Conservation (phyloP, 1,140 invertebrate genomes). For the Euura saliciscinereae region DNA sequence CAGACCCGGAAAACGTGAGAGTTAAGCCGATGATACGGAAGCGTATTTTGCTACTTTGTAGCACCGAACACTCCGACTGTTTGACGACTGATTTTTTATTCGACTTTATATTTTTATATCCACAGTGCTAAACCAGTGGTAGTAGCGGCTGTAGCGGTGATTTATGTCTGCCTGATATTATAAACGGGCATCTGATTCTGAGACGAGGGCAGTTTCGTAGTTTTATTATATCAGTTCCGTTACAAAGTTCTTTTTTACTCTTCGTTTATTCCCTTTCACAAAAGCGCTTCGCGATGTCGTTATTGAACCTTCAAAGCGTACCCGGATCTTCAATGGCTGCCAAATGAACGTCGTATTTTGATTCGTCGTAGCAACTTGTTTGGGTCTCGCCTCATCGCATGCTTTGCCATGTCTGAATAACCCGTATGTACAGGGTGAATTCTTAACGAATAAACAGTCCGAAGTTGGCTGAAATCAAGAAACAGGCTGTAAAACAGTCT, state of each 20-base stretch:
- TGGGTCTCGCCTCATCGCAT: too few species aligned
- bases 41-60: conserved; percentile 43
- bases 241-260: conserved; percentile 44
- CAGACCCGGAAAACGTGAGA: conserved; percentile 9
- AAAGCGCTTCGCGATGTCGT: too few species aligned
- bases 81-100: conserved; percentile 51
- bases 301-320: too few species aligned
- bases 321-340: too few species aligned
- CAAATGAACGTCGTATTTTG: too few species aligned
- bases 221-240: conserved; percentile 42
- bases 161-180: conserved; percentile 30
- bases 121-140: conserved; percentile 20
- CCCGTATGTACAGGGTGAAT: too few species aligned
- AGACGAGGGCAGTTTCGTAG: conserved; percentile 46
- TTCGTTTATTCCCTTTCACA: conserved; percentile 31
- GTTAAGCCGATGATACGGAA: background rate
- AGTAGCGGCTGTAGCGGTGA: conserved; percentile 28
- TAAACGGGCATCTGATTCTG: conserved; percentile 26
- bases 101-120: background rate
- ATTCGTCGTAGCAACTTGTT: too few species aligned
- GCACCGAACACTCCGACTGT: conserved; percentile 28
- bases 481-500: too few species aligned
- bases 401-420: too few species aligned
- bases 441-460: too few species aligned
- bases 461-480: too few species aligned